Conservation (phyloP, 2,113 vertebrate species). For the Hippocampus abdominalis region DNA sequence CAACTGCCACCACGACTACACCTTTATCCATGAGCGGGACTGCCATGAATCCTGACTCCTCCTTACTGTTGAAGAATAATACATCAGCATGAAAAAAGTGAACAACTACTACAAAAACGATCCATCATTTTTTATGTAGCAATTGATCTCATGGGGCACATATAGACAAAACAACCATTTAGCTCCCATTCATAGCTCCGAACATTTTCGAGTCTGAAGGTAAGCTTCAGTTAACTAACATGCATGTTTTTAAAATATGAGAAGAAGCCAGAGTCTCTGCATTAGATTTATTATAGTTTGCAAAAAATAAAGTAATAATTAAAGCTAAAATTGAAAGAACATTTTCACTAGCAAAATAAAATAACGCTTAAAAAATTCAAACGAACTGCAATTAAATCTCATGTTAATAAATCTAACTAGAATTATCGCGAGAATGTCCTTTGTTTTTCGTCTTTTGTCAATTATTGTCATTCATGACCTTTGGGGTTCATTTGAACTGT, state of each 20-base stretch:
- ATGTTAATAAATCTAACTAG: too few species aligned
- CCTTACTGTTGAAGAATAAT: constrained; percentile 76
- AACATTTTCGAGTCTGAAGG: neutral
- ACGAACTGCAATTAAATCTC: too few species aligned
- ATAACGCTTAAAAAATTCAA: too few species aligned
- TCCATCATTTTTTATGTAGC: neutral
- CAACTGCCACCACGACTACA: constrained; percentile 77
- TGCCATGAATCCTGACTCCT: constrained; percentile 85
- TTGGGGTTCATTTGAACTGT: too few species aligned
- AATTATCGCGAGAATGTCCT: too few species aligned
- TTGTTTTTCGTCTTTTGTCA: too few species aligned
- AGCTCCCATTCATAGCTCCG: too few species aligned
- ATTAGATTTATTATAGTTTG: too few species aligned
- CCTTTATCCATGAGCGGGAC: constrained; percentile 73
- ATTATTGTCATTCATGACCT: too few species aligned
- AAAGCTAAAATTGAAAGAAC: neutral
- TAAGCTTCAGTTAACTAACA: neutral
- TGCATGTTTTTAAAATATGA: neutral
- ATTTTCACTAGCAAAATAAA: too few species aligned
- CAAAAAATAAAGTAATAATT: too few species aligned
- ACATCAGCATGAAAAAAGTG: constrained; percentile 4
- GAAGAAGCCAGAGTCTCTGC: neutral
- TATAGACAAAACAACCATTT: too few species aligned
- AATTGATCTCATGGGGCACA: neutral
- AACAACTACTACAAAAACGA: neutral